Evolutionary conservation across 2,113 vertebrate species (phyloP).

Genomic region (Larimichthys crocea): DNA sequence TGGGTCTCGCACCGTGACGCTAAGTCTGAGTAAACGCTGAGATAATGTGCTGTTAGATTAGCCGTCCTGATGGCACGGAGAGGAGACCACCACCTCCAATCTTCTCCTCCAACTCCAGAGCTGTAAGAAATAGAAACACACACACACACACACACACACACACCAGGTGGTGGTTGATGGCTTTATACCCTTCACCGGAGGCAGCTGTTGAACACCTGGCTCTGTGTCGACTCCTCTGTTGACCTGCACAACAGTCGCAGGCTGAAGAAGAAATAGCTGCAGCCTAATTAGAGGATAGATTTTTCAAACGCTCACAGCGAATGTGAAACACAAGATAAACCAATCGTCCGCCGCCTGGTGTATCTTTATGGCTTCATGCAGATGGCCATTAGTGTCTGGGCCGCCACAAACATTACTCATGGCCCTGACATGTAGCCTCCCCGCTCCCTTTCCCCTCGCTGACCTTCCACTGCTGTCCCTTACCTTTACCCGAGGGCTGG

Average conservation of each 20-base stretch:
- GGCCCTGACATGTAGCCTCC: slow-evolving; percentile 1
- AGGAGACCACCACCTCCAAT: background rate
- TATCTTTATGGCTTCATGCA: slow-evolving; percentile 42
- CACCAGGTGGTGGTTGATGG: slow-evolving; percentile 50
- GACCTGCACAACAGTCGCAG: slow-evolving; percentile 51
- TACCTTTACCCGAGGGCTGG: slow-evolving; percentile 29
- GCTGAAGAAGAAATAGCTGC: slow-evolving; percentile 16
- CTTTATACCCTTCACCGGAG: slow-evolving; percentile 1
- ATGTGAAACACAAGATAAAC: slow-evolving; percentile 31
- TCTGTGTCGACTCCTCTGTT: slow-evolving; percentile 65
- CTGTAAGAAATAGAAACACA: slow-evolving; percentile 16
- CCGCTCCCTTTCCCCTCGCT: background rate
- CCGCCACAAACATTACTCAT: slow-evolving; percentile 42
- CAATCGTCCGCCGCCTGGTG: slow-evolving; percentile 11
- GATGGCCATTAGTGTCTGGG: slow-evolving; percentile 41
- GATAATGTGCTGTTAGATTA: slow-evolving; percentile 53
- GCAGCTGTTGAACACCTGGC: slow-evolving; percentile 80
- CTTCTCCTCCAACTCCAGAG: background rate
- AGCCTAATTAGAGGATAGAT: slow-evolving; percentile 53
- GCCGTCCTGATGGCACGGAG: background rate
- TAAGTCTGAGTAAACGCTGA: slow-evolving; percentile 65
- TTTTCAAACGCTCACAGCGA: slow-evolving; percentile 17
- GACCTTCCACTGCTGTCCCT: slow-evolving; percentile 41
- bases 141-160: background rate
- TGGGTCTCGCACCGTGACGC: slow-evolving; percentile 42